phyloP scores from a whole-genome alignment of 2,888 invertebrate species.

The Thereva nobilitata region DNA sequence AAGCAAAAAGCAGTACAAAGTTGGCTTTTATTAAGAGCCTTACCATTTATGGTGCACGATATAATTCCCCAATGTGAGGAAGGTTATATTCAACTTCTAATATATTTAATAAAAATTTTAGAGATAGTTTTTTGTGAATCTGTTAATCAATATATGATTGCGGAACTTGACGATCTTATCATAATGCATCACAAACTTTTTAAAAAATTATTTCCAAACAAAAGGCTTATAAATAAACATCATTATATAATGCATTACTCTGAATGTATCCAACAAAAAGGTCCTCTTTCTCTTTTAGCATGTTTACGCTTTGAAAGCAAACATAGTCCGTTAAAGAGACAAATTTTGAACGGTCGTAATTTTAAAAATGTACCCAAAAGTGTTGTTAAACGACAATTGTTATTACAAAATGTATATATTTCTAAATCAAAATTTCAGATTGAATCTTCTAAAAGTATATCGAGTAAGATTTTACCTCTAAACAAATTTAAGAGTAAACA shows the following conservation, averaged over 20 bases:
- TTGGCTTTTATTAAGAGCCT: slow-evolving; percentile 25
- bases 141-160: slow-evolving; percentile 3
- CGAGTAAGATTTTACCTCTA: neutral
- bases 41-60: slow-evolving; percentile 25
- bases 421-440: neutral
- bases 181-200: slow-evolving; percentile 18
- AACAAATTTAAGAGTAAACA: slow-evolving; percentile 7
- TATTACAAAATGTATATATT: slow-evolving; percentile 25
- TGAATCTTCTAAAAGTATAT: neutral
- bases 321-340: slow-evolving; percentile 21
- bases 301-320: slow-evolving; percentile 28
- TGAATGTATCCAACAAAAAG: slow-evolving; percentile 6
- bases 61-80: slow-evolving; percentile 5
- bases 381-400: slow-evolving; percentile 22
- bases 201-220: slow-evolving; percentile 18
- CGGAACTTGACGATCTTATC: slow-evolving; percentile 9
- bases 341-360: slow-evolving; percentile 14
- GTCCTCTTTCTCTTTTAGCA: slow-evolving; percentile 11
- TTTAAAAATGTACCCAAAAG: slow-evolving; percentile 34
- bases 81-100: slow-evolving; percentile 7
- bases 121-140: slow-evolving; percentile 17
- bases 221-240: slow-evolving; percentile 29
- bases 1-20: slow-evolving; percentile 16
- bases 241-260: slow-evolving; percentile 26
- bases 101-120: slow-evolving; percentile 14